These are phyloP conservation scores for Etheostoma nigrum DNA, from an alignment of 2,797 vertebrate species.

Conservation along the genomic window DNA sequence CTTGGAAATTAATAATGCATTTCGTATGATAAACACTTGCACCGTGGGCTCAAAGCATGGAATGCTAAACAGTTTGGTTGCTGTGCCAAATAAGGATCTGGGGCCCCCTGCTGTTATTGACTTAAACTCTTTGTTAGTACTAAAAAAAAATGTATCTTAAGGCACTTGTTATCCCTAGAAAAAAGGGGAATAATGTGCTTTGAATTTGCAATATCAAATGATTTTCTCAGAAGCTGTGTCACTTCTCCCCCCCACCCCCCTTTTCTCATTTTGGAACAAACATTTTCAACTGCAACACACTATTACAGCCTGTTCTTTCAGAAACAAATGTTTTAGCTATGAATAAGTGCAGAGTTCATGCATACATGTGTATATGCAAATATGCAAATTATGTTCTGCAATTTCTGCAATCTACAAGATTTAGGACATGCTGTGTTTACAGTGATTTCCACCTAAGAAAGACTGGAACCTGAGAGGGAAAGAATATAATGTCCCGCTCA, in stretches of 20 bases:
- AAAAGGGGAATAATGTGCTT: constrained; percentile 19
- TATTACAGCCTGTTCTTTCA: neutral
- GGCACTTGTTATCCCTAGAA: constrained; percentile 31
- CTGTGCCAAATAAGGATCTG: constrained; percentile 42
- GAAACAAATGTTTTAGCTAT: constrained; percentile 10
- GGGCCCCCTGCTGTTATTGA: constrained; percentile 62
- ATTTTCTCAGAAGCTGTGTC: constrained; percentile 14
- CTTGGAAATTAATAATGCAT: constrained; percentile 86
- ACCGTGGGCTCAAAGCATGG: constrained; percentile 43
- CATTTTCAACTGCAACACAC: neutral
- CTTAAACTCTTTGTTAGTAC: constrained; percentile 49
- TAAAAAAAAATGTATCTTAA: constrained; percentile 41
- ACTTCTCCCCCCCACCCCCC: neutral
- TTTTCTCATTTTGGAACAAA: constrained; percentile 17
- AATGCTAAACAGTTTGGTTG: constrained; percentile 65
- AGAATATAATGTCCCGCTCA: constrained; percentile 73
- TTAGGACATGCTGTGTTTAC: constrained; percentile 67
- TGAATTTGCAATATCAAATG: constrained; percentile 34
- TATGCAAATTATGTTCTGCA: constrained; percentile 56
- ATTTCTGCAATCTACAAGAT: constrained; percentile 65
- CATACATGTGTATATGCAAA: constrained; percentile 16
- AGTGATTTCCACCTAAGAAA: constrained; percentile 75
- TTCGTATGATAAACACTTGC: constrained; percentile 71
- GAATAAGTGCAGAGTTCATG: constrained; percentile 8
- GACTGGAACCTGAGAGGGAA: constrained; percentile 63